Conservation (phyloP, 2,888 invertebrate genomes). For the Tetragnatha montana region DNA sequence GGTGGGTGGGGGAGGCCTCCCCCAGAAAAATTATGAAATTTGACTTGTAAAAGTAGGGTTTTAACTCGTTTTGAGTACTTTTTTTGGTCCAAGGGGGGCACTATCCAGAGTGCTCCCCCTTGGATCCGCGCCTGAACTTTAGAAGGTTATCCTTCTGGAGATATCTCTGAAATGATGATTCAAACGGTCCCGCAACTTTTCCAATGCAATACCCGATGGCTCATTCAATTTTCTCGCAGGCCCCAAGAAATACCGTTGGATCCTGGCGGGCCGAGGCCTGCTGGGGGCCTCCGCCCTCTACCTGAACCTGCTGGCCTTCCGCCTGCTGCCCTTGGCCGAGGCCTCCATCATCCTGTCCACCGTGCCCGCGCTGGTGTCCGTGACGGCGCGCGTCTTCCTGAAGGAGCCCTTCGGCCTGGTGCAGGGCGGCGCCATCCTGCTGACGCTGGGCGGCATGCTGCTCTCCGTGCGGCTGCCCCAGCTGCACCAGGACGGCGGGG, state of each 20-base stretch:
- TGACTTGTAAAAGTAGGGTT: too few relatives aligned
- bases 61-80: too few relatives aligned
- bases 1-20: too few relatives aligned
- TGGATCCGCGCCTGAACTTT: too few relatives aligned
- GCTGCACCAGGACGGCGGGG: conserved; percentile 77
- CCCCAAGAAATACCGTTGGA: conserved; percentile 83
- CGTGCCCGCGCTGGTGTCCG: conserved; percentile 92
- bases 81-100: too few relatives aligned
- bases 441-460: conserved; percentile 90
- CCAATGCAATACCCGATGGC: too few relatives aligned
- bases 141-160: too few relatives aligned
- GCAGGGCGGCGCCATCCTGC: conserved; percentile 86
- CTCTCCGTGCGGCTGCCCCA: conserved; percentile 91
- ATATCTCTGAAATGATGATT: too few relatives aligned
- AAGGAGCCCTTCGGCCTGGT: conserved; percentile 92
- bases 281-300: conserved; percentile 91
- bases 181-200: too few relatives aligned
- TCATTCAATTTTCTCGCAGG: conserved; percentile 77
- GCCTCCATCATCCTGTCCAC: conserved; percentile 94
- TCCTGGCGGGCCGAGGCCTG: conserved; percentile 86
- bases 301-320: conserved; percentile 88
- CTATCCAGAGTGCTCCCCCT: too few relatives aligned
- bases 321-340: conserved; percentile 92
- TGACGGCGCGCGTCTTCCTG: conserved; percentile 81
- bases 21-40: too few relatives aligned